These are phyloP conservation scores for Nesoenas mayeri DNA, from an alignment of 2,113 vertebrate species.

Conservation along the genomic window DNA sequence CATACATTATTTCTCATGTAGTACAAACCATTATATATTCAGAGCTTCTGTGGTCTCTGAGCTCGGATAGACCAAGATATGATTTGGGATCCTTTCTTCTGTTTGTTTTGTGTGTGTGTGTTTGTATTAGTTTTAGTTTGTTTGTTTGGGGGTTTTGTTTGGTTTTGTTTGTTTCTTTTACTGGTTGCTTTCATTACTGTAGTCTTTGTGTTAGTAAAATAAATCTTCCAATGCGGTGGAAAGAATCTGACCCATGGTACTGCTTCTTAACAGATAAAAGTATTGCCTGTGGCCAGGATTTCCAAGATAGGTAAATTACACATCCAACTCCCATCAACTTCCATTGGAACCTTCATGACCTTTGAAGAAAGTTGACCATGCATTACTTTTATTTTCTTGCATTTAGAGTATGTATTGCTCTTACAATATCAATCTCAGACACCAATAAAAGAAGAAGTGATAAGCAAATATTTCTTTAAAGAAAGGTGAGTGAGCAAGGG, in stretches of 20 bases:
- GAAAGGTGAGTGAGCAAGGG: not conserved
- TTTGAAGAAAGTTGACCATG: not conserved
- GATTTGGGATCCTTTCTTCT: not conserved
- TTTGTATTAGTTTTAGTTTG: too few relatives aligned
- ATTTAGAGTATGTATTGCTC: not conserved
- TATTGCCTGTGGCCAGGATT: not conserved
- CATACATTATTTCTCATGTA: not conserved
- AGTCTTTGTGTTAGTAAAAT: not conserved
- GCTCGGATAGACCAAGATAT: not conserved
- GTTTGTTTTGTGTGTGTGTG: too few relatives aligned
- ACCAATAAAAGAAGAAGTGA: not conserved
- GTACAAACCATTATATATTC: not conserved
- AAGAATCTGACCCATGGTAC: not conserved
- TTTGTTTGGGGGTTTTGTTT: not conserved
- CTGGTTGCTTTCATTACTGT: not conserved
- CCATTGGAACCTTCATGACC: not conserved
- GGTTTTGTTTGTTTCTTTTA: not conserved
- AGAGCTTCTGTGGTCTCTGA: not conserved
- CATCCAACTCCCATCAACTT: not conserved
- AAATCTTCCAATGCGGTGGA: not conserved
- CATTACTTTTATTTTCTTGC: conserved; percentile 11
- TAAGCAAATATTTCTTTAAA: not conserved
- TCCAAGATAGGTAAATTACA: not conserved
- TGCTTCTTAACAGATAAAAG: not conserved
- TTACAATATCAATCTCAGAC: not conserved